Percentiles rank a stretch among this genome's conserved stretches.
These are phyloP conservation scores for Isurus oxyrinchus DNA, from an alignment of 2,113 vertebrate species.

Conservation along the genomic window DNA sequence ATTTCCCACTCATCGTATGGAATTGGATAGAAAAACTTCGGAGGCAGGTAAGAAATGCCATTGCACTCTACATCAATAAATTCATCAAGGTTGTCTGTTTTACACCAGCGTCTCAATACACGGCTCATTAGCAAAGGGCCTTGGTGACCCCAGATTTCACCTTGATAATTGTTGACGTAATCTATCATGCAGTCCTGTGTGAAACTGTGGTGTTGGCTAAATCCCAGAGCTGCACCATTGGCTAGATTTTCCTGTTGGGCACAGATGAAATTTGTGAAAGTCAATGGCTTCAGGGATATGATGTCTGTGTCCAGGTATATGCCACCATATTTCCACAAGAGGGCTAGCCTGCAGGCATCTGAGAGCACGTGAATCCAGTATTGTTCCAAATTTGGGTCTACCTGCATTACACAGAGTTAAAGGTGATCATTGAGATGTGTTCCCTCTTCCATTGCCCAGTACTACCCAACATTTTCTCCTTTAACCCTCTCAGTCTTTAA, in stretches of 20 bases:
- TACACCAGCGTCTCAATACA: neutral
- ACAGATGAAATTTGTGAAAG: neutral
- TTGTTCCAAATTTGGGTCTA: neutral
- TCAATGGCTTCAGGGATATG: slow-evolving; percentile 4
- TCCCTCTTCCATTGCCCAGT: neutral
- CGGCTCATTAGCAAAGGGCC: neutral
- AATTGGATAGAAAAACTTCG: neutral
- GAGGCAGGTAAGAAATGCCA: neutral
- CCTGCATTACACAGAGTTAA: neutral
- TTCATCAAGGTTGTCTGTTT: neutral
- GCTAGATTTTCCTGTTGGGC: neutral
- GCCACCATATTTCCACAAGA: neutral
- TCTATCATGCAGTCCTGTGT: neutral
- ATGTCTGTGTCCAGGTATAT: neutral
- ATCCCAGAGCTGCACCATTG: neutral
- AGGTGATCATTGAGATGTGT: neutral
- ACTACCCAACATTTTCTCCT: neutral
- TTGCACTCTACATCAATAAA: neutral
- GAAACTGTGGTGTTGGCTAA: neutral
- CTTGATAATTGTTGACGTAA: neutral
- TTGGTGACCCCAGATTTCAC: neutral
- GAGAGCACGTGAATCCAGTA: neutral
- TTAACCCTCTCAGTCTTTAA: neutral
- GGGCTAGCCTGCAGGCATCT: neutral
- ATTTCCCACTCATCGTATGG: neutral